A percentile compares a stretch with the other conserved stretches of the same genome.
These are phyloP conservation scores for Colius striatus DNA, from an alignment of 2,113 vertebrate species.

Conservation along the genomic window DNA sequence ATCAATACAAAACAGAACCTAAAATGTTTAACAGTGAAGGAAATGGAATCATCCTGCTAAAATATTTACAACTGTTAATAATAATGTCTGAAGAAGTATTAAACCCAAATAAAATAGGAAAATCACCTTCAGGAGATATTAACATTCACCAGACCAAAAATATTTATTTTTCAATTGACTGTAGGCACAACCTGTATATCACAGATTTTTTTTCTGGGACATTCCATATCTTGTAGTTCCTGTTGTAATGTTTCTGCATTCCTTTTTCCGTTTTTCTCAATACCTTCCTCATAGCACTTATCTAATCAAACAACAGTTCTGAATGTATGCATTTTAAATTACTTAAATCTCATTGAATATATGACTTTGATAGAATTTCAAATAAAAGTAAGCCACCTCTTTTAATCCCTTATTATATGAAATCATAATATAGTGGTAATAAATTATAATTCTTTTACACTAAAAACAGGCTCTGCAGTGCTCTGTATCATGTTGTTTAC, in stretches of 20 bases:
- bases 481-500: background rate
- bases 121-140: constrained; percentile 32
- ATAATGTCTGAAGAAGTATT: constrained; percentile 24
- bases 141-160: constrained; percentile 45
- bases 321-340: background rate
- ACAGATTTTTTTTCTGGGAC: background rate
- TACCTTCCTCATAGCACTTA: background rate
- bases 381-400: background rate
- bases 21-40: constrained; percentile 42
- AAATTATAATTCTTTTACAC: background rate
- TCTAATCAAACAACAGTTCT: background rate
- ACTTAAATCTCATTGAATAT: background rate
- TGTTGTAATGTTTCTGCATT: background rate
- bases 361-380: background rate
- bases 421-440: background rate
- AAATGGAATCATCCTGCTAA: constrained; percentile 34
- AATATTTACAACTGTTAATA: constrained; percentile 3
- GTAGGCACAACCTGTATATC: background rate
- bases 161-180: constrained; percentile 18
- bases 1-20: constrained; percentile 52
- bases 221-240: background rate
- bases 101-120: constrained; percentile 34
- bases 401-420: background rate
- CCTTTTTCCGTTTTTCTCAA: background rate
- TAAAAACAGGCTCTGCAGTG: background rate